A percentile compares a stretch with the other conserved stretches of the same genome.
These are phyloP conservation scores for Apogon talboti DNA, from an alignment of 2,797 vertebrate genomes.

Conservation along the genomic window DNA sequence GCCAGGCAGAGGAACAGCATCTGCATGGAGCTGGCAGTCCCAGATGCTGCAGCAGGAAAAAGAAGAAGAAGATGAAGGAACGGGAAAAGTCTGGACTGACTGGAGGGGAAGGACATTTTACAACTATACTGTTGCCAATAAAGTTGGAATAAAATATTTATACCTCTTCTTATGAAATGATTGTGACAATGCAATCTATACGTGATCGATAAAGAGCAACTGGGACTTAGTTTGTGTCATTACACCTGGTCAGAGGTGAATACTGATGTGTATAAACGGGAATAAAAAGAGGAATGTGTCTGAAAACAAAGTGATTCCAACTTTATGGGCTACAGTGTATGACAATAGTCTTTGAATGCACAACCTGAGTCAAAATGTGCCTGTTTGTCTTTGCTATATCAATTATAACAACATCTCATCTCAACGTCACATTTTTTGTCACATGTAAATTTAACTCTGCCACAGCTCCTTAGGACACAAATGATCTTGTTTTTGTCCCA, in stretches of 20 bases:
- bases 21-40: conserved; percentile 12
- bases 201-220: too few species aligned
- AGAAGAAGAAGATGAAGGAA: not conserved
- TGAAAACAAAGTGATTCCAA: too few species aligned
- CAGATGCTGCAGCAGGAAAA: conserved; percentile 13
- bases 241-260: not conserved
- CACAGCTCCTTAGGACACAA: not conserved
- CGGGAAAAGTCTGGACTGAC: not conserved
- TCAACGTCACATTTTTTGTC: too few species aligned
- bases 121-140: not conserved
- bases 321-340: too few species aligned
- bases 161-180: too few species aligned
- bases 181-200: too few species aligned
- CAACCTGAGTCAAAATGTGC: not conserved
- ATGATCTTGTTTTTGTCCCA: not conserved
- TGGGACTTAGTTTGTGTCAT: too few species aligned
- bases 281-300: too few species aligned
- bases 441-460: too few species aligned
- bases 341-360: not conserved
- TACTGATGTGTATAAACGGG: too few species aligned
- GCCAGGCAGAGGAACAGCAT: conserved; percentile 42
- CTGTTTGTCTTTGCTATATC: not conserved
- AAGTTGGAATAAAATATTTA: too few species aligned
- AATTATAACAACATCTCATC: too few species aligned
- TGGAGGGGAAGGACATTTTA: not conserved